Evolutionary conservation across 2,888 invertebrate species (phyloP), one percentile per base, ranked within the genome.

Genomic region (Megalurothrips usitatus): DNA sequence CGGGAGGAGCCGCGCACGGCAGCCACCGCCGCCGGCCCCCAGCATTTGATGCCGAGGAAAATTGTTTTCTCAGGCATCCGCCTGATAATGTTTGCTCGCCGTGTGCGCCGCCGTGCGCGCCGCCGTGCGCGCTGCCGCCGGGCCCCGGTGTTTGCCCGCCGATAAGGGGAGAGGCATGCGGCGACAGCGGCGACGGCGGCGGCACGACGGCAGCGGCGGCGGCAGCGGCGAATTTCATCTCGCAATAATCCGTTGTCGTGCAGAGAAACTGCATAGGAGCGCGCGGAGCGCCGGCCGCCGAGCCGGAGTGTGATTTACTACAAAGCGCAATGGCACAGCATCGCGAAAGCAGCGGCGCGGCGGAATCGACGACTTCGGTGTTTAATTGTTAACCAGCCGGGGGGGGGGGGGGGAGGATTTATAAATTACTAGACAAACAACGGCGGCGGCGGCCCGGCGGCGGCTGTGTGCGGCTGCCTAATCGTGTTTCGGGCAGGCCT

Each of bases 351-450:
- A 6, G 34, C 34, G 34, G 34, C 34, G 34, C 3, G 3, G 34
- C 34, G 6, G 34, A 43, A 43, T 43, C 34, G 34, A 43, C 34
- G 34, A 43, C 34, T 43, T 43, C 34, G 34, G 34, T 43, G 34
- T 43, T 43, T 43, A 43, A 43, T 43, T 43, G 34, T 26, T 10
- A 75, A 12, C 23, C n/a, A n/a, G n/a, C n/a, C n/a, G n/a, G 68
- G 23, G 9, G 23, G 68, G 23, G 26, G 26, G 68, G 23, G 68
- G 26, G 68, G 68, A 9, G 26, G 68, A 75, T 75, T 75, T 75
- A 75, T 75, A 75, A 75, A 75, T 75, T 75, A 75, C 68, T 75
- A 75, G 68, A 75, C 68, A 75, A 75, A 75, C 68, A 75, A 75
- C 68, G 12, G 68, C 58, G 0, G 58, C 58, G 58, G 26, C 26